Evolutionary conservation across 2,888 invertebrate genomes (phyloP).

Genomic region (Helobdella robusta): DNA sequence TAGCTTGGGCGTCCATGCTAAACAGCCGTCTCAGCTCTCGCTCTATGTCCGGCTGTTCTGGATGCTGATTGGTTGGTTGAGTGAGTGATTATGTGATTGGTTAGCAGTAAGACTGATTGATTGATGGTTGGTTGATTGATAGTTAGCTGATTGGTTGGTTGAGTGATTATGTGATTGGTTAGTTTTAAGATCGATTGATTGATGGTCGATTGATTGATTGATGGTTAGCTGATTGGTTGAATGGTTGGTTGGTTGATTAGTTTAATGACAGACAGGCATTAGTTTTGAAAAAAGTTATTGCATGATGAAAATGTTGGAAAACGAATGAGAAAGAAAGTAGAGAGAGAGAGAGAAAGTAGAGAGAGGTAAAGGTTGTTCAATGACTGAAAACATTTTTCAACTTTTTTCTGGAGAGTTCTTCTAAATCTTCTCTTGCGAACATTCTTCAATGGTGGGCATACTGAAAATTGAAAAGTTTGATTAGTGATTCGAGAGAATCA

Average conservation of each 20-base stretch:
- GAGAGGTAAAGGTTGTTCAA: too few relatives aligned
- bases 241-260: neutral
- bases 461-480: conserved; percentile 36
- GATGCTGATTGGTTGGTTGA: conserved; percentile 55
- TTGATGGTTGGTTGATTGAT: too few relatives aligned
- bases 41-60: conserved; percentile 93
- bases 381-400: conserved; percentile 29
- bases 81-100: neutral
- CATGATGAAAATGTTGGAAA: too few relatives aligned
- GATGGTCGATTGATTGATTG: neutral
- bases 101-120: too few relatives aligned
- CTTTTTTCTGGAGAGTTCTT: conserved; percentile 87
- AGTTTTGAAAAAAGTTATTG: too few relatives aligned
- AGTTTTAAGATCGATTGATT: too few relatives aligned
- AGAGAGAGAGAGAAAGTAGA: too few relatives aligned
- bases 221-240: neutral
- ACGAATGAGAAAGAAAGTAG: too few relatives aligned
- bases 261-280: too few relatives aligned
- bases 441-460: conserved; percentile 91
- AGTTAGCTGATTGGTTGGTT: too few relatives aligned
- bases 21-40: conserved; percentile 89
- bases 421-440: conserved; percentile 81
- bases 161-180: neutral
- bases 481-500: too few relatives aligned
- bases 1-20: conserved; percentile 78